Evolutionary conservation across 1,140 invertebrate species (phyloP), one percentile per base, ranked within the genome.

Genomic region (Euwallacea fornicatus): DNA sequence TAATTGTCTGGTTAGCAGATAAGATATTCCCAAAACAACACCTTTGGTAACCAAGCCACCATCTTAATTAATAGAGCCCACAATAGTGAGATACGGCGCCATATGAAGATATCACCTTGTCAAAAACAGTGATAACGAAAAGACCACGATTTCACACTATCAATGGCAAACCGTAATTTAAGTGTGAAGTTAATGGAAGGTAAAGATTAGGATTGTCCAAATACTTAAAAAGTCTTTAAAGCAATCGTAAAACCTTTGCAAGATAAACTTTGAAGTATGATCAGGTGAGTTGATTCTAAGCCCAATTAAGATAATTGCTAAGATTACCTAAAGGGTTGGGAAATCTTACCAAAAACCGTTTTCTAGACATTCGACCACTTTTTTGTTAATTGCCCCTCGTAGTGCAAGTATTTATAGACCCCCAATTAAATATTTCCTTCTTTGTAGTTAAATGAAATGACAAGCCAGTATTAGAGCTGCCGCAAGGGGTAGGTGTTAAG

Each of bases 131-230:
- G 67, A 69, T 69, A 69, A 54, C 13, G 33, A 43, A 10, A n/a
- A 4, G 42, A 41, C 11, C 21, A 43, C 7, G 59, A n/a, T 58
- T 43, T 41, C 42, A 0, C 3, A 42, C 21, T 65, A 65, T 55
- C 41, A 54, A 21, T 44, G 2, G 41, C 21, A 33, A 33, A 33
- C 21, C 21, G 44, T 69, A 47, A 54, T 69, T 69, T 68, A 62
- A 59, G 69, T 71, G 69, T 71, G 69, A 71, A 67, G 42, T 69
- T 73, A 73, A 73, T 73, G 72, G 68, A 70, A 70, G 21, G 43
- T 64, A 50, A 74, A 74, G 69, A 74, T 71, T 68, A 68, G 61
- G 59, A 46, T 11, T 73, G 73, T 71, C 62, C 21, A 68, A 74
- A 71, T 64, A 62, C 64, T 71, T 71, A 74, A 71, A 74, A 71